phyloP scores from a whole-genome alignment of 1,140 invertebrate species.

The Pogonomyrmex barbatus region DNA sequence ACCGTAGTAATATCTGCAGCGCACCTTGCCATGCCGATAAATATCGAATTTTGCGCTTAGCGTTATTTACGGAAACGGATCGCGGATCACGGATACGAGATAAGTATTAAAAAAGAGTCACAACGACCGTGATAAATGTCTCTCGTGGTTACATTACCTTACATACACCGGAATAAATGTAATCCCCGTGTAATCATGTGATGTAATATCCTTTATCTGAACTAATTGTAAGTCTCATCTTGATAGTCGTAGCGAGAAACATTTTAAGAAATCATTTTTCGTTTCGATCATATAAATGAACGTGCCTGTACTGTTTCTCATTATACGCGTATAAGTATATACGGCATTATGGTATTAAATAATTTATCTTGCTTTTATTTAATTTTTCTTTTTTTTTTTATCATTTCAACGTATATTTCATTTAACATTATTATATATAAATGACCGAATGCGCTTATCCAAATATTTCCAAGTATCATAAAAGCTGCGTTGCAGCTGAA shows the following conservation, averaged over 20 bases:
- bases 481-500: not conserved
- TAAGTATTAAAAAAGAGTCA: conserved; percentile 36
- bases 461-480: conserved; percentile 12
- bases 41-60: conserved; percentile 37
- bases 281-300: not conserved
- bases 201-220: not conserved
- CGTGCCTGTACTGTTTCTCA: not conserved
- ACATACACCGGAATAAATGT: not conserved
- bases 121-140: not conserved
- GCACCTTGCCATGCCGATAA: conserved; percentile 43
- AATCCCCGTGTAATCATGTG: not conserved
- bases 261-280: not conserved
- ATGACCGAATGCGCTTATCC: not conserved
- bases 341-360: too few relatives aligned
- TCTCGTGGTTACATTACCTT: not conserved
- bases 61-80: conserved; percentile 24
- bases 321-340: too few relatives aligned
- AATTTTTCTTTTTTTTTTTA: not conserved
- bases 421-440: not conserved
- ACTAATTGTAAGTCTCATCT: not conserved
- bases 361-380: not conserved
- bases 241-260: not conserved
- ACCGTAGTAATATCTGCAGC: conserved; percentile 43
- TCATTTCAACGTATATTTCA: not conserved
- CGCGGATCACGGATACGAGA: not conserved